Evolutionary conservation across 2,888 invertebrate species (phyloP), one percentile per base, ranked within the genome.

Genomic region (Mythimna pallens): DNA sequence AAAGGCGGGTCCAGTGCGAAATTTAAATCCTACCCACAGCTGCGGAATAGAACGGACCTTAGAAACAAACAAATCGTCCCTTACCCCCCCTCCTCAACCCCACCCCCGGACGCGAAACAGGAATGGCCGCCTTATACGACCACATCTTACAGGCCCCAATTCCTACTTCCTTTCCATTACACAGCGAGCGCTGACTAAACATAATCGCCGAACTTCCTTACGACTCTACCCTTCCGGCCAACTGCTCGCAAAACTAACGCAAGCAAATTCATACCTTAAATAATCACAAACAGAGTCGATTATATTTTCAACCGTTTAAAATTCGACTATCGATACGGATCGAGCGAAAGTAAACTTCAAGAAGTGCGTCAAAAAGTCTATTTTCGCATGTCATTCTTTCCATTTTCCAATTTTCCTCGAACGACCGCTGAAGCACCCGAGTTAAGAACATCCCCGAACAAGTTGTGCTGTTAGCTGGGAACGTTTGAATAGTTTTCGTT

Each of bases 201-300:
- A 96, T 96, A 96, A 96, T 96, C 96, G 95, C 90, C 93, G 94
- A 95, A 96, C 95, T 96, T 96, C 96, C 96, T 96, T 96, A 96
- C 96, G 96, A 94, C 94, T 95, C 90, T 95, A 95, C 96, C 96
- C 95, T 95, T 96, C 95, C 95, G 94, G 92, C 89, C 87, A 93
- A 93, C 93, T 90, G 92, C 93, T 92, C 87, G 81, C 85, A 66
- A 80, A 78, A 82, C 69, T 61, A 74, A 80, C 76, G 54, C 90
- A 88, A 78, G 81, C 88, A 67, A 95, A 90, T 89, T 87, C 79
- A 84, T 89, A 91, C 93, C 90, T 87, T 92, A 93, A 78, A 63
- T n/a, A 76, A 54, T 81, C 77, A 81, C 76, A 77, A 82, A 89
- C 88, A 91, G 87, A 90, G 92, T 89, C 87, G 82, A 88, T 79